phyloP scores from a whole-genome alignment of 2,888 invertebrate species.

The Sinohyriopsis cumingii region DNA sequence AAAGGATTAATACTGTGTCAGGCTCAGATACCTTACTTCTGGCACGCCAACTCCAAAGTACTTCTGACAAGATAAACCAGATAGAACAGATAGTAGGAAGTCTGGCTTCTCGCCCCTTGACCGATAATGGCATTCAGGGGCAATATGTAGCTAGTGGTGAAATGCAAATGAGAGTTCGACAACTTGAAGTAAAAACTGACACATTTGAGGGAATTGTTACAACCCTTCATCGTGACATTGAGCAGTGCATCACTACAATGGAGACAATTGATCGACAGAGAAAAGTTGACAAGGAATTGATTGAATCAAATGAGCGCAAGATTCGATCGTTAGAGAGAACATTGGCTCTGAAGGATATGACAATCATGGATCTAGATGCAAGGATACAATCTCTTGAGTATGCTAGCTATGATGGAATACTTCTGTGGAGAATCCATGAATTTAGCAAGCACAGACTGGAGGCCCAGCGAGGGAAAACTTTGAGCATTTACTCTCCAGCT shows the following conservation, averaged over 20 bases:
- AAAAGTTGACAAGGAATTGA: slow-evolving; percentile 19
- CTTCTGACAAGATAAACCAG: too few relatives aligned
- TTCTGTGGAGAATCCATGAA: slow-evolving; percentile 67
- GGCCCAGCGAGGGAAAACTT: slow-evolving; percentile 54
- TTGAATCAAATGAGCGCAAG: slow-evolving; percentile 37
- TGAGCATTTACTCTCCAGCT: slow-evolving; percentile 67
- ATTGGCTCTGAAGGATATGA: slow-evolving; percentile 46
- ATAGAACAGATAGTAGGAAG: too few relatives aligned
- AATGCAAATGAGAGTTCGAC: slow-evolving; percentile 30
- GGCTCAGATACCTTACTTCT: too few relatives aligned
- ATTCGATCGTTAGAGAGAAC: slow-evolving; percentile 39
- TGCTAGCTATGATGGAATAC: slow-evolving; percentile 59
- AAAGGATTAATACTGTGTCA: too few relatives aligned
- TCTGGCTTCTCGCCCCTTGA: background rate
- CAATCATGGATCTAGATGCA: slow-evolving; percentile 55
- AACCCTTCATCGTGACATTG: slow-evolving; percentile 60
- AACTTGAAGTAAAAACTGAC: slow-evolving; percentile 16
- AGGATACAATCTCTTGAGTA: slow-evolving; percentile 62
- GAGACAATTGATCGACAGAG: slow-evolving; percentile 45
- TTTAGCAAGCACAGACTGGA: slow-evolving; percentile 59
- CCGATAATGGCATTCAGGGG: slow-evolving; percentile 15
- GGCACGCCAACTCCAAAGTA: too few relatives aligned
- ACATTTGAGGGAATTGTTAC: slow-evolving; percentile 47
- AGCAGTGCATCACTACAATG: slow-evolving; percentile 50
- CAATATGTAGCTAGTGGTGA: slow-evolving; percentile 22